Conservation (phyloP, 1,140 invertebrate genomes). For the Palaemon carinicauda region DNA sequence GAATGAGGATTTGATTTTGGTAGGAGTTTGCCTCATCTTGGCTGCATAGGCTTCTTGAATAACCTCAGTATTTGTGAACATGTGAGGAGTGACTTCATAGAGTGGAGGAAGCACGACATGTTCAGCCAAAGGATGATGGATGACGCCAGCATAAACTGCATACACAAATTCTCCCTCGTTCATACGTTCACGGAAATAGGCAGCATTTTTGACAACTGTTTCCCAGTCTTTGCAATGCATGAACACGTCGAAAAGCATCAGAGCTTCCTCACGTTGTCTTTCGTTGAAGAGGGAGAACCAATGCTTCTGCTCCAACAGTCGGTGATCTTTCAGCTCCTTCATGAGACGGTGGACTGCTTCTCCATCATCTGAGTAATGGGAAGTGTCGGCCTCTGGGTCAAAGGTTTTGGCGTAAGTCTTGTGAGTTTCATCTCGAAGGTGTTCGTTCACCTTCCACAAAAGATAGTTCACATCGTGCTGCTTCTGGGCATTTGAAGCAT, state of each 20-base stretch:
- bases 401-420: too few species aligned
- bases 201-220: not conserved
- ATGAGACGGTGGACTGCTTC: too few species aligned
- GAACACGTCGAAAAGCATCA: not conserved
- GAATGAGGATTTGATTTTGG: not conserved
- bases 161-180: constrained; percentile 23
- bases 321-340: too few species aligned
- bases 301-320: too few species aligned
- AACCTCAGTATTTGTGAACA: constrained; percentile 64
- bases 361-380: too few species aligned
- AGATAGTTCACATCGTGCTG: too few species aligned
- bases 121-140: constrained; percentile 64
- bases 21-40: constrained; percentile 63
- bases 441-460: too few species aligned
- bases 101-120: constrained; percentile 63
- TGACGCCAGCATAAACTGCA: not conserved
- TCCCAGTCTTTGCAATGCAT: not conserved
- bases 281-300: too few species aligned
- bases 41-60: constrained; percentile 61
- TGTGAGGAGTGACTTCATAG: constrained; percentile 72
- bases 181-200: constrained; percentile 17
- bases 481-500: too few species aligned
- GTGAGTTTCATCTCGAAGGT: too few species aligned
- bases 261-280: too few species aligned
- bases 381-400: too few species aligned